phyloP scores from a whole-genome alignment of 2,888 invertebrate genomes.

The Mesorhabditis sp. region DNA sequence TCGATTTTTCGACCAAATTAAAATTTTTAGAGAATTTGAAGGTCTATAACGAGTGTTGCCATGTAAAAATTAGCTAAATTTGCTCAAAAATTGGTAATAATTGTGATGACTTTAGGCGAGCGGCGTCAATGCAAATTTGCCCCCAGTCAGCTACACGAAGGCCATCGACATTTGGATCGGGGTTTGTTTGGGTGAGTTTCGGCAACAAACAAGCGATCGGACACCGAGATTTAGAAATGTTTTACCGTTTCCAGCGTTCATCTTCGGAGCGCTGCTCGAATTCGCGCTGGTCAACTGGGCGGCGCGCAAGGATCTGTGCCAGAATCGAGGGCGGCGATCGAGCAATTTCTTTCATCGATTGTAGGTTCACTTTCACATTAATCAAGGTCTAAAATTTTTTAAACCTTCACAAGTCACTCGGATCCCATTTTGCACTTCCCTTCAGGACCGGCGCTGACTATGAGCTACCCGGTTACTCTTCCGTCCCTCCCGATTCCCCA shows the following conservation, averaged over 20 bases:
- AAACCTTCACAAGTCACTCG: too few species aligned
- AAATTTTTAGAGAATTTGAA: too few species aligned
- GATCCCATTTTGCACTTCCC: too few species aligned
- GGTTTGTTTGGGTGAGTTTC: conserved; percentile 28
- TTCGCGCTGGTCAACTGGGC: conserved; percentile 52
- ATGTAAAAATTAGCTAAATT: too few species aligned
- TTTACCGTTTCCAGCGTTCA: conserved; percentile 29
- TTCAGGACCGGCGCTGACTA: too few species aligned
- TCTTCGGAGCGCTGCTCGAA: conserved; percentile 45
- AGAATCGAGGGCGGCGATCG: conserved; percentile 14
- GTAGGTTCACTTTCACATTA: not conserved
- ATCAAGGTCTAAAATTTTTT: not conserved
- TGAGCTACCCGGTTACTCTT: too few species aligned
- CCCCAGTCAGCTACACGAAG: conserved; percentile 53
- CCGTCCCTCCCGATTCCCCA: too few species aligned
- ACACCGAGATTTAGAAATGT: not conserved
- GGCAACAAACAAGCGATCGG: not conserved
- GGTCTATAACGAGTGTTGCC: too few species aligned
- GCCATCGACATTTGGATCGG: conserved; percentile 53
- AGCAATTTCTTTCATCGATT: conserved; percentile 15
- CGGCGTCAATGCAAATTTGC: conserved; percentile 55
- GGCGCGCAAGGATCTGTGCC: conserved; percentile 20
- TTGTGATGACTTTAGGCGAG: conserved; percentile 21
- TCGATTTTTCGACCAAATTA: too few species aligned
- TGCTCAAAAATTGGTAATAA: too few species aligned